Evolutionary conservation across 2,113 vertebrate species (phyloP).

Genomic region (Irena cyanogastra): DNA sequence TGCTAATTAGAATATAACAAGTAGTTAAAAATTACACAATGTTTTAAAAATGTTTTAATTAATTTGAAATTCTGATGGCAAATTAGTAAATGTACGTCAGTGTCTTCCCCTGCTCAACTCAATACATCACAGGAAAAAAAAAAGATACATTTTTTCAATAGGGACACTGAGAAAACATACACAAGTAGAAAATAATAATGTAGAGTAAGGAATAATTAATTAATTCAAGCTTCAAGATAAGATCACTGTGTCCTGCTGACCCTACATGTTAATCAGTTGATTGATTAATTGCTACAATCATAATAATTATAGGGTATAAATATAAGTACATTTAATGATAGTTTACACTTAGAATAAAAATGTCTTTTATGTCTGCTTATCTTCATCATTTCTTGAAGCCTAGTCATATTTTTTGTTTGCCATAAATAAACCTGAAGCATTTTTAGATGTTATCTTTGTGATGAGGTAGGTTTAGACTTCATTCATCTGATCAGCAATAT

Average conservation of each 20-base stretch:
- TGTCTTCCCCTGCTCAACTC: slow-evolving; percentile 35
- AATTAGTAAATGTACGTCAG: slow-evolving; percentile 58
- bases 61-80: slow-evolving; percentile 67
- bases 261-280: slow-evolving; percentile 76
- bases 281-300: slow-evolving; percentile 83
- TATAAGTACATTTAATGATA: slow-evolving; percentile 76
- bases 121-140: slow-evolving; percentile 19
- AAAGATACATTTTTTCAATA: slow-evolving; percentile 53
- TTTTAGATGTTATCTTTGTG: slow-evolving; percentile 38
- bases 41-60: slow-evolving; percentile 69
- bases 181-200: slow-evolving; percentile 75
- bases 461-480: slow-evolving; percentile 41
- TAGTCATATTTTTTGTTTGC: slow-evolving; percentile 39
- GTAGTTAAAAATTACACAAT: slow-evolving; percentile 64
- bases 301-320: slow-evolving; percentile 78
- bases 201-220: slow-evolving; percentile 76
- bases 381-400: slow-evolving; percentile 68
- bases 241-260: slow-evolving; percentile 73
- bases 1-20: slow-evolving; percentile 62
- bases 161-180: slow-evolving; percentile 45
- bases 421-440: slow-evolving; percentile 48
- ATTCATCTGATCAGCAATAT: slow-evolving; percentile 25
- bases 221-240: slow-evolving; percentile 76
- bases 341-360: slow-evolving; percentile 70
- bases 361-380: slow-evolving; percentile 70